Conservation (phyloP, 2,113 vertebrate genomes). For the Ranitomeya variabilis region DNA sequence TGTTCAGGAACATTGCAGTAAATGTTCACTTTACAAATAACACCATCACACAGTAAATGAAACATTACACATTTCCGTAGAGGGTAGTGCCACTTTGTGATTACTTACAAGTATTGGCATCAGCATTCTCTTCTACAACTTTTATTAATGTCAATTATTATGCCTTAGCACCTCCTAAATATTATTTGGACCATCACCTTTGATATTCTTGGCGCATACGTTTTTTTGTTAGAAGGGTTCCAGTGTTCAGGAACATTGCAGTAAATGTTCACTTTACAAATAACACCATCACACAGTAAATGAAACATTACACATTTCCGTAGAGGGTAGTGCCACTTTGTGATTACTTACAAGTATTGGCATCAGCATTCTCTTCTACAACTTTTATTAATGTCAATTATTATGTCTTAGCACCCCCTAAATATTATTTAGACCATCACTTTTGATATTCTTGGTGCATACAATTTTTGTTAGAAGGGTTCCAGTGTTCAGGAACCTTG, state of each 20-base stretch:
- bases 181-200: not conserved
- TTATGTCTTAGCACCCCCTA: not conserved
- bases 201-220: not conserved
- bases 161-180: not conserved
- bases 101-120: not conserved
- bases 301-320: not conserved
- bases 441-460: not conserved
- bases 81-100: not conserved
- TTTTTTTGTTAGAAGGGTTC: too few relatives aligned
- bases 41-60: too few relatives aligned
- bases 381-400: not conserved
- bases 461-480: too few relatives aligned
- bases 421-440: not conserved
- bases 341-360: not conserved
- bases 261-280: too few relatives aligned
- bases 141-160: not conserved
- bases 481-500: too few relatives aligned
- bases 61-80: not conserved
- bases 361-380: not conserved
- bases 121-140: not conserved
- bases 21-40: too few relatives aligned
- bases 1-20: too few relatives aligned
- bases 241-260: too few relatives aligned
- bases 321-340: not conserved
- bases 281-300: too few relatives aligned